These are phyloP conservation scores for Aporophyla nigra DNA, from an alignment of 2,888 invertebrate genomes.

Conservation along the genomic window DNA sequence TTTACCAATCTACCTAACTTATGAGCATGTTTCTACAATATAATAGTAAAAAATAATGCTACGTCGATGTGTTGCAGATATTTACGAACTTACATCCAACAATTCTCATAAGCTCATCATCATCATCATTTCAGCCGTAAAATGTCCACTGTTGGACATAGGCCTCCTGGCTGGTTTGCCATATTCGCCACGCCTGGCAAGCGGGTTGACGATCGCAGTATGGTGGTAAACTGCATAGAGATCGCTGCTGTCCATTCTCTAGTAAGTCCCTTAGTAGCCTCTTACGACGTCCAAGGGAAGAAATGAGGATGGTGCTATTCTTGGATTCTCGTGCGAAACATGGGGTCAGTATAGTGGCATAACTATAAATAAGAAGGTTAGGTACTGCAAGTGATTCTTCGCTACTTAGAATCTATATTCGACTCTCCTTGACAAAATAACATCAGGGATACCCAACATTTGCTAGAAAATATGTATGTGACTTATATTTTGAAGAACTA, in stretches of 20 bases:
- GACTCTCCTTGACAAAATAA: slow-evolving; percentile 6
- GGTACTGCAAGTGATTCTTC: not conserved
- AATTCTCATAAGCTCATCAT: not conserved
- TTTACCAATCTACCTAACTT: not conserved
- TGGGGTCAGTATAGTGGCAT: not conserved
- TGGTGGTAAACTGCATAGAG: too few species aligned
- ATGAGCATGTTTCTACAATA: not conserved
- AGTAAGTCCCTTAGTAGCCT: too few species aligned
- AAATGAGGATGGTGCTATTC: too few species aligned
- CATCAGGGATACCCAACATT: slow-evolving; percentile 12
- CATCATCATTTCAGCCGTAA: too few species aligned
- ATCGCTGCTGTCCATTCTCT: too few species aligned
- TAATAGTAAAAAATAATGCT: not conserved
- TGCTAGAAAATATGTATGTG: slow-evolving; percentile 1
- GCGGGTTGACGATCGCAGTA: too few species aligned
- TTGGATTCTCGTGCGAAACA: not conserved
- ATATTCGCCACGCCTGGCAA: too few species aligned
- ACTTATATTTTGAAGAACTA: too few species aligned
- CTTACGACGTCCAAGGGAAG: too few species aligned
- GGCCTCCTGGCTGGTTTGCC: too few species aligned
- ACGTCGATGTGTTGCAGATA: not conserved
- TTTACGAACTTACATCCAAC: not conserved
- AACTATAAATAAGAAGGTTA: not conserved
- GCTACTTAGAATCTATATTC: slow-evolving; percentile 10
- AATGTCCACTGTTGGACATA: too few species aligned